Evolutionary conservation across 2,113 vertebrate species (phyloP).

Genomic region (Nannobrachium achirus): DNA sequence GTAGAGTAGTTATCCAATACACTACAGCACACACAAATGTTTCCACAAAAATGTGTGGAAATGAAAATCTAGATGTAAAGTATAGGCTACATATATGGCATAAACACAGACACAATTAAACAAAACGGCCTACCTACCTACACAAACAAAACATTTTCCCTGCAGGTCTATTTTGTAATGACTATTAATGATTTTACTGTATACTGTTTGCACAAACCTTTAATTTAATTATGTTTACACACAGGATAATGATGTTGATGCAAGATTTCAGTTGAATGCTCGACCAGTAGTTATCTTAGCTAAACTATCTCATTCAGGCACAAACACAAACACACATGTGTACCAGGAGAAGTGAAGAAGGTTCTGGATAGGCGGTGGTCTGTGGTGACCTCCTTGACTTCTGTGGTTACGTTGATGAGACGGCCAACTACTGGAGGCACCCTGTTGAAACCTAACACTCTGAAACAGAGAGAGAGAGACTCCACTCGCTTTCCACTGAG

Average conservation of each 20-base stretch:
- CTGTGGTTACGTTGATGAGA: conserved; percentile 82
- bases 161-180: background rate
- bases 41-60: too few relatives aligned
- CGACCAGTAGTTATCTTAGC: background rate
- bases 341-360: conserved; percentile 79
- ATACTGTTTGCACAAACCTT: too few relatives aligned
- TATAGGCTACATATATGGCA: background rate
- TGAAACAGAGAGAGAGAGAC: conserved; percentile 36
- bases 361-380: conserved; percentile 83
- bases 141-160: background rate
- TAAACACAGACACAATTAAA: too few relatives aligned
- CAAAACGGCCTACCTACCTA: background rate
- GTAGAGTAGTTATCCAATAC: too few relatives aligned
- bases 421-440: conserved; percentile 84
- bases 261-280: too few relatives aligned
- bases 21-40: too few relatives aligned
- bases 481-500: too few relatives aligned
- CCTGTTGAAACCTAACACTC: conserved; percentile 86
- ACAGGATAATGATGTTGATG: too few relatives aligned
- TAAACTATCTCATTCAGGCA: background rate
- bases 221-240: too few relatives aligned
- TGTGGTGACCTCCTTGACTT: conserved; percentile 85
- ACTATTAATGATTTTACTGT: too few relatives aligned
- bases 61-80: too few relatives aligned
- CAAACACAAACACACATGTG: conserved; percentile 13